Base-by-base conservation (phyloP, 1,140 invertebrate genomes). In the Heliconius hewitsoni region DNA sequence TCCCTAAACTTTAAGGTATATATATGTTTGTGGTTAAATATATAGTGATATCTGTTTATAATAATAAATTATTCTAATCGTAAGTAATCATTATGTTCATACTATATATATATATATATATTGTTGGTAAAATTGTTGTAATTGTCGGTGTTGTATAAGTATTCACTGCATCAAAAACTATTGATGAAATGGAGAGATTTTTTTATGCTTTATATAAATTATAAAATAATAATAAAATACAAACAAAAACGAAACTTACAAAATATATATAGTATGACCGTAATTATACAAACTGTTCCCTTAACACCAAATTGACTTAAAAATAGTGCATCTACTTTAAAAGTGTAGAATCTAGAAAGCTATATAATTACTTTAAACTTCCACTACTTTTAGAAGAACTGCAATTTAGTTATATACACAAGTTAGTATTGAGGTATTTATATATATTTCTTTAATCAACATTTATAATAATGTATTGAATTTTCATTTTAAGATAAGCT, bases 341-440 rank as follows among this genome's bases (percentile, higher is more conserved):
- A 66, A 13, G 23, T 66, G 27, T 66, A 30, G 9, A 23, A 60
- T 16, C 60, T 66, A 66, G 27, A 16, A 66, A 66, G 60, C 60
- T 66, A 30, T 27, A 30, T 3, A 23, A 16, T 66, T 66, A 66
- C 13, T 27, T 66, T 23, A 66, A 66, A 66, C 13, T 13, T 66
- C 27, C 34, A 37, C 34, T 66, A 66, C 60, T 13, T n/a, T n/a
- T n/a, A n/a, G 19, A 60, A 60, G 27, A 30, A 66, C 60, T 66
- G 27, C 60, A 66, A 5, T 11, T 30, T 27, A 37, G 1, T 27
- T 66, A 66, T 66, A 30, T 66, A 66, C 60, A 66, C 9, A 66
- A 11, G 60, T 66, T 66, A 66, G 13, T 66, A 66, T 16, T 66
- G 57, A 60, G 57, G 57, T 66, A 66, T 66, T 66, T 66, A 66